Conservation (phyloP, 2,113 vertebrate species). For the Raja brachyura region DNA sequence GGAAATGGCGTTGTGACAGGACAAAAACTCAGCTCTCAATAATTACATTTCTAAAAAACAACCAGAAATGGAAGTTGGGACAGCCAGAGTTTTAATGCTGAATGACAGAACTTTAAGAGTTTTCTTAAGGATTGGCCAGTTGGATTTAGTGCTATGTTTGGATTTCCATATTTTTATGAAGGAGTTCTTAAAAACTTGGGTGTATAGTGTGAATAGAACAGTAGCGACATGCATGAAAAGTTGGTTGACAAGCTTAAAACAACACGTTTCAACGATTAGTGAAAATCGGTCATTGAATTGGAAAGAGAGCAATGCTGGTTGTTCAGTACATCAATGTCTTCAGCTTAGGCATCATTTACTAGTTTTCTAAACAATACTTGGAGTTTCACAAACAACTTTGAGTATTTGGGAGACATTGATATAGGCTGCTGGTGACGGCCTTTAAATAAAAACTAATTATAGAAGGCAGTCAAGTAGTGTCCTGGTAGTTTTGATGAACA, state of each 20-base stretch:
- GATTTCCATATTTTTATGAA: neutral
- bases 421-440: neutral
- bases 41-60: conserved; percentile 11
- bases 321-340: neutral
- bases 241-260: neutral
- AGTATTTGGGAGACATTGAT: neutral
- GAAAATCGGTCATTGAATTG: neutral
- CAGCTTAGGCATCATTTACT: neutral
- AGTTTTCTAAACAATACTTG: neutral
- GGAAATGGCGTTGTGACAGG: neutral
- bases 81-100: neutral
- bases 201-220: neutral
- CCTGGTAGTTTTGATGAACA: neutral
- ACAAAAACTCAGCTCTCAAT: neutral
- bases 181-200: neutral
- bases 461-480: neutral
- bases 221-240: neutral
- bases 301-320: neutral
- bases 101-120: neutral
- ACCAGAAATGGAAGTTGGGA: neutral
- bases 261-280: neutral
- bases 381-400: neutral
- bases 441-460: neutral
- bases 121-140: neutral
- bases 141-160: neutral